A percentile compares a stretch with the other conserved stretches of the same genome.
Evolutionary conservation across 2,888 invertebrate species (phyloP).

Genomic region (Ischnus inquisitorius): DNA sequence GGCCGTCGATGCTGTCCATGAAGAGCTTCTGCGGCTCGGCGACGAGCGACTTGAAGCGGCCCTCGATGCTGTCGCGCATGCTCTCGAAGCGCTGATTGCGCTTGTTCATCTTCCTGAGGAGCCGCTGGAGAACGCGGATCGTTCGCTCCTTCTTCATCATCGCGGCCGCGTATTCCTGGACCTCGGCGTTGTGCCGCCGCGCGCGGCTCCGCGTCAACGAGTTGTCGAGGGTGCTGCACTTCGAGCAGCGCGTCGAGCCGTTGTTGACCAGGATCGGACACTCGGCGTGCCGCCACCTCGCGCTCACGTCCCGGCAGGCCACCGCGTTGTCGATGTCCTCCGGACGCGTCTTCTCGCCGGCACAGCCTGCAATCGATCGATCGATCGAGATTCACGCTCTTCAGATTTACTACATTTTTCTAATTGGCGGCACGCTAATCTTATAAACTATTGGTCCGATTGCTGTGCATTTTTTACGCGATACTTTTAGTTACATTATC

Average conservation of each 20-base stretch:
- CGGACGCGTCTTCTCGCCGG: conserved; percentile 67
- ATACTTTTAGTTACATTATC: no score
- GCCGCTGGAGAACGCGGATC: conserved; percentile 70
- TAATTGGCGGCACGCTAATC: no score
- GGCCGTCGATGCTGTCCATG: conserved; percentile 67
- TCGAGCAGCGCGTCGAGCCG: conserved; percentile 77
- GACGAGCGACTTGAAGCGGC: conserved; percentile 60
- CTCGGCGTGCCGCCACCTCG: conserved; percentile 79
- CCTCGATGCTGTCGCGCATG: conserved; percentile 63
- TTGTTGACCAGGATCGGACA: conserved; percentile 80
- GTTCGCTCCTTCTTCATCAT: conserved; percentile 70
- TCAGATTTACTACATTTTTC: no score
- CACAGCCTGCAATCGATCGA: conserved; percentile 63
- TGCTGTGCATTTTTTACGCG: no score
- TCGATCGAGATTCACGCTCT: no score
- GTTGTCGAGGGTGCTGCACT: conserved; percentile 74
- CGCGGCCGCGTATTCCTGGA: conserved; percentile 56
- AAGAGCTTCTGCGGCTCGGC: conserved; percentile 60
- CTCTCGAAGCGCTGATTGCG: conserved; percentile 67
- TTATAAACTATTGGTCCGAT: no score
- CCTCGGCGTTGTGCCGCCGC: conserved; percentile 66
- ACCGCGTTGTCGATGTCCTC: conserved; percentile 65
- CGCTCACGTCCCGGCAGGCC: conserved; percentile 77
- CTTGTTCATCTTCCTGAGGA: conserved; percentile 69
- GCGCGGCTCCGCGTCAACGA: conserved; percentile 63